Base-by-base conservation (phyloP, 1,140 invertebrate genomes). In the Drosophila sechellia region DNA sequence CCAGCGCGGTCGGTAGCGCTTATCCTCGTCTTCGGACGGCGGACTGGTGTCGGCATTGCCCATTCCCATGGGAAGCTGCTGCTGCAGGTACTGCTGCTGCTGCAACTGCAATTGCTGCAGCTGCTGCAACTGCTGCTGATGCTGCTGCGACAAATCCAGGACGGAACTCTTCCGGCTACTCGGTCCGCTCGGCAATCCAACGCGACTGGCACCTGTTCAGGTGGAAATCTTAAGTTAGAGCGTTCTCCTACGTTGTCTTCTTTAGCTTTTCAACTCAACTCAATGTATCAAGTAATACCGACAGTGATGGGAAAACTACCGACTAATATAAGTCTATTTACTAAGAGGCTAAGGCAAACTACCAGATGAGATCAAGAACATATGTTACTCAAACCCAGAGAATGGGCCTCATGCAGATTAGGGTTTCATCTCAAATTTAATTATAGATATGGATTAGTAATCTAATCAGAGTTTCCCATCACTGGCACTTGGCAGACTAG, bases 21-120 rank as follows among this genome's bases (percentile, higher is more conserved):
- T 90, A 17, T 90, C 79, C 31, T 92, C 91, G 52, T 92, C 91
- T 55, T 92, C 91, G 39, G 93, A 93, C 42, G 93, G 93, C 31
- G 93, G 93, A 86, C 92, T 93, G 61, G 91, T 91, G 50, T 93
- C 92, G 11, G 91, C 90, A 17, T 91, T 90, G 22, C 76, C 89
- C 76, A 92, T 70, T 43, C 91, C 91, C 48, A 76, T 6, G 5
- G 91, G 89, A 42, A 92, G 49, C 13, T 87, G 73, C 34, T 85
- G 81, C 31, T 81, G 78, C 20, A 63, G 68, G 6, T 69, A 73
- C 6, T 73, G 74, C 12, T 66, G 78, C 20, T 70, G 75, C 12
- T 79, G 75, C 17, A 83, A 76, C 25, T 81, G 79, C 34, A 87
- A 60, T 39, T 87, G 80, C 34, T 78, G 79, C 5, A 56, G 61